Percentiles rank a stretch among this genome's conserved stretches.
Conservation (phyloP, 2,113 vertebrate species). For the Isurus oxyrinchus region DNA sequence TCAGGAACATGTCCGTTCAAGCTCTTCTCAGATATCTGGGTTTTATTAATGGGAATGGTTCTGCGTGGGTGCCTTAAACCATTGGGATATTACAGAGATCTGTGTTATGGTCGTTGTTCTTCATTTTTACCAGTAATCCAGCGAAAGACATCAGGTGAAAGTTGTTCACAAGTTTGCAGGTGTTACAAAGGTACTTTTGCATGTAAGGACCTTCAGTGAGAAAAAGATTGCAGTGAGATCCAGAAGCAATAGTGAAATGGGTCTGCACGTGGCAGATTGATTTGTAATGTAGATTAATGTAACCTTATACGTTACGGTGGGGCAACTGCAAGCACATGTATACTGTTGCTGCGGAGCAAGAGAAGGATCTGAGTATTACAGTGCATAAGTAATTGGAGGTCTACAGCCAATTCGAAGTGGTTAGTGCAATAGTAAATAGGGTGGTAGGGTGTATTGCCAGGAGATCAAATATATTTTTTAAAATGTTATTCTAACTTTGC, state of each 20-base stretch:
- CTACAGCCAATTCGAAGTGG: neutral
- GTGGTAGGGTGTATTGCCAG: neutral
- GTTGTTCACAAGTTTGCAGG: neutral
- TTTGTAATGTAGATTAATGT: neutral
- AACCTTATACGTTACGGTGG: neutral
- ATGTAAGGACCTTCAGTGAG: neutral
- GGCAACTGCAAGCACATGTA: neutral
- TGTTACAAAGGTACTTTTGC: neutral
- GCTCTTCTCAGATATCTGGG: neutral
- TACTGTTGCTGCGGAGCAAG: neutral
- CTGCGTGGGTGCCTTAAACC: neutral
- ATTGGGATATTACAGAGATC: neutral
- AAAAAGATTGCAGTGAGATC: neutral
- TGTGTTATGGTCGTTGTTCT: neutral
- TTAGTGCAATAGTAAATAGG: neutral
- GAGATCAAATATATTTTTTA: neutral
- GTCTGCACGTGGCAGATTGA: neutral
- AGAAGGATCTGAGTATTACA: neutral
- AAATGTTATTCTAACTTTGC: neutral
- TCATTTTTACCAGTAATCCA: neutral
- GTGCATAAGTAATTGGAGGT: neutral
- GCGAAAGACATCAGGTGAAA: neutral
- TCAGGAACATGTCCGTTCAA: neutral
- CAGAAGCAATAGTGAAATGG: neutral
- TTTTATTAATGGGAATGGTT: neutral